These are phyloP conservation scores for Tipula helvola DNA, from an alignment of 2,888 invertebrate species.

Conservation along the genomic window DNA sequence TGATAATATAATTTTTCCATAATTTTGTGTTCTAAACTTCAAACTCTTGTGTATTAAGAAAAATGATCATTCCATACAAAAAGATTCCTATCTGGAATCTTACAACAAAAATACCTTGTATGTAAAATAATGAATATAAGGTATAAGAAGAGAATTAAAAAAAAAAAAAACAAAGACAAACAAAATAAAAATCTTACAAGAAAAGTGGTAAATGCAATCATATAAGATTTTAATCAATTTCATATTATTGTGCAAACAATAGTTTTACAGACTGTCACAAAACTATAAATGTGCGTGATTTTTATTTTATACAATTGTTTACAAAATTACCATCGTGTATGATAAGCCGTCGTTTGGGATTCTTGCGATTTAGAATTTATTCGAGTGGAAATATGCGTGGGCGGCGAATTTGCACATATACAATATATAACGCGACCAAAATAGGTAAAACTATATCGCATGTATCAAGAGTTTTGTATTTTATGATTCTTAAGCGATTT, in stretches of 20 bases:
- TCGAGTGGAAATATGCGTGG: too few species aligned
- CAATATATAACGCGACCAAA: too few species aligned
- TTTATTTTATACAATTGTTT: background rate
- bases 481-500: too few species aligned
- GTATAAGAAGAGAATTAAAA: too few species aligned
- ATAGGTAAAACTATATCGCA: too few species aligned
- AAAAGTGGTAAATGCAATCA: slow-evolving; percentile 9
- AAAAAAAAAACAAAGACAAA: background rate
- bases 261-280: background rate
- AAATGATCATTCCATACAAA: slow-evolving; percentile 7
- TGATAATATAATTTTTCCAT: background rate
- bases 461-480: too few species aligned
- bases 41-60: background rate
- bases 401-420: too few species aligned
- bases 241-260: background rate
- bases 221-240: slow-evolving; percentile 7
- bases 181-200: background rate
- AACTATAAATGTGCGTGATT: background rate
- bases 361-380: too few species aligned
- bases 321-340: background rate
- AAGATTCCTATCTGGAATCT: background rate
- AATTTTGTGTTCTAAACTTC: background rate
- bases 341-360: background rate
- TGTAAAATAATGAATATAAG: background rate
- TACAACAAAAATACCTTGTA: background rate